Base-by-base conservation (phyloP, 2,888 invertebrate species). In the Anthrax anthrax region DNA sequence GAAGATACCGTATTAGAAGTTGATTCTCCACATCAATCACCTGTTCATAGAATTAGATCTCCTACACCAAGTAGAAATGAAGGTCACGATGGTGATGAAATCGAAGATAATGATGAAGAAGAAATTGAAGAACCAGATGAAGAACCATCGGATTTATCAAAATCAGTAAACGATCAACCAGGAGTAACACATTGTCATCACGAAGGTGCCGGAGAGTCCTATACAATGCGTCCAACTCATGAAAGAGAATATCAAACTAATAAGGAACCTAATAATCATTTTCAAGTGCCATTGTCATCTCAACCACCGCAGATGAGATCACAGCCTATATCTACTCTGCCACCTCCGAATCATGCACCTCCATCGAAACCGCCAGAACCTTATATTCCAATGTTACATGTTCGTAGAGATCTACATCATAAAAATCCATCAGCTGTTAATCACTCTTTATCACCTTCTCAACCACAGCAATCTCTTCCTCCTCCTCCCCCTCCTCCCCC, bases 171-270 rank as follows among this genome's bases (percentile, higher is more conserved):
- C 37, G 19, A 42, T 40, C 32, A 42, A n/a, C 42, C 38, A 14
- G 42, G 38, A 37, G 74, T 78, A 36, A 81, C 81, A 10, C 80
- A 80, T 57, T 82, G 81, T 53, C 82, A 81, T 60, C 78, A 76
- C 49, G 76, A 75, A 59, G 78, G 74, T 48, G 73, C 72, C n/a
- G 71, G 71, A 56, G 73, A 67, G 44, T 70, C 74, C 50, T 84
- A 84, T 57, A 84, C 84, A 4, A 84, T 84, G 80, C 74, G 84
- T 19, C 85, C 86, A 0, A 75, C 79, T 51, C 69, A 78, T 47
- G 73, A 76, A 37, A 46, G 37, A 37, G 46, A 46, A n/a, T n/a
- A 18, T 10, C 34, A 17, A 5, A 3, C 12, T 12, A 9, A 32
- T 32, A 43, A 34, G 32, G 43, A 47, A 36, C 16, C 13, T 1